Percentiles rank a stretch among this genome's conserved stretches.
Evolutionary conservation across 2,888 invertebrate genomes (phyloP).

Genomic region (Subacronicta megacephala): DNA sequence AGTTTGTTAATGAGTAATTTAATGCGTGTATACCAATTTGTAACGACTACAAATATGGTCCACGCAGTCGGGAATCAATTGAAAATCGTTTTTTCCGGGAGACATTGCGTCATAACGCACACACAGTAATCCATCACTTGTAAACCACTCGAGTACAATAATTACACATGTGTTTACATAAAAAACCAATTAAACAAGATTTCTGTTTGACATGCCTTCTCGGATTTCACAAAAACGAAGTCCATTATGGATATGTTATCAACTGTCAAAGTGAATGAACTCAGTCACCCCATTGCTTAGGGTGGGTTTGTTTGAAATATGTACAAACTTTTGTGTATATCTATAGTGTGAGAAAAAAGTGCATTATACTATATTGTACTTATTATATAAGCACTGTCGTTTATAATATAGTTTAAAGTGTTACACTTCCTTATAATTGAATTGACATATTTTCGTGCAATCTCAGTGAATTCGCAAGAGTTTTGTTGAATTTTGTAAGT

Average conservation of each 20-base stretch:
- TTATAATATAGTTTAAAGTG: too few species aligned
- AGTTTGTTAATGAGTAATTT: not conserved
- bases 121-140: slow-evolving; percentile 53
- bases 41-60: slow-evolving; percentile 2
- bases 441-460: too few species aligned
- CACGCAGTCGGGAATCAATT: slow-evolving; percentile 14
- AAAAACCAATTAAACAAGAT: slow-evolving; percentile 71
- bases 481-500: too few species aligned
- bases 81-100: slow-evolving; percentile 20
- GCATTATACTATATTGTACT: too few species aligned
- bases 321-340: not conserved
- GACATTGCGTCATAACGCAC: slow-evolving; percentile 54
- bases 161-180: slow-evolving; percentile 70
- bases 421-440: too few species aligned
- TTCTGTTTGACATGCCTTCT: slow-evolving; percentile 55
- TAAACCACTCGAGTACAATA: slow-evolving; percentile 59
- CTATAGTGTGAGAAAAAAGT: not conserved
- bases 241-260: slow-evolving; percentile 18
- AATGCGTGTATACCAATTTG: slow-evolving; percentile 6
- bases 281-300: not conserved
- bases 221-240: slow-evolving; percentile 47
- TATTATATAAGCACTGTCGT: too few species aligned
- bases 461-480: too few species aligned
- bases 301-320: not conserved
- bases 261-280: slow-evolving; percentile 30